Conservation (phyloP, 2,888 invertebrate genomes). For the Phyto melanocephala region DNA sequence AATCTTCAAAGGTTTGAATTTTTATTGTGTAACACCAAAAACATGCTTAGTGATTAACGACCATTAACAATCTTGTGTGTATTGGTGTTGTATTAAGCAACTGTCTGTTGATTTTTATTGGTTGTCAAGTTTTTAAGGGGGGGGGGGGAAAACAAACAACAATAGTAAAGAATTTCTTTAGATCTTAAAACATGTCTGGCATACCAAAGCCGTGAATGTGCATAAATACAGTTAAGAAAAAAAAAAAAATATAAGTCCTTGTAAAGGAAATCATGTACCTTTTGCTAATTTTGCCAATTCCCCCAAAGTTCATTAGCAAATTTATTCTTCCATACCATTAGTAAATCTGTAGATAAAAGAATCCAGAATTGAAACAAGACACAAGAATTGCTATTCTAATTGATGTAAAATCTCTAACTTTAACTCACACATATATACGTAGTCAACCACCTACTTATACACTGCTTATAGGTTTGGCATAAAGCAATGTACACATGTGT, state of each 20-base stretch:
- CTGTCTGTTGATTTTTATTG: too few species aligned
- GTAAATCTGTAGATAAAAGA: conserved; percentile 5
- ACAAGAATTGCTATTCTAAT: conserved; percentile 1
- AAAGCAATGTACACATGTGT: not conserved
- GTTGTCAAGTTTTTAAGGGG: too few species aligned
- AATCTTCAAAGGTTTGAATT: not conserved
- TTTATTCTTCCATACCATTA: conserved; percentile 24
- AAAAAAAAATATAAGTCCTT: not conserved
- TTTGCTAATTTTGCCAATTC: conserved; percentile 31
- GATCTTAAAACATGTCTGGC: not conserved
- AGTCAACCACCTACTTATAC: not conserved
- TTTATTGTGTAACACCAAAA: not conserved
- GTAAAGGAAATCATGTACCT: not conserved
- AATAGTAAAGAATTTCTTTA: not conserved
- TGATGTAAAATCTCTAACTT: not conserved
- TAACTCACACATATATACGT: not conserved
- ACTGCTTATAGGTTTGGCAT: not conserved
- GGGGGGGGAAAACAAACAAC: too few species aligned
- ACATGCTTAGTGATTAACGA: not conserved
- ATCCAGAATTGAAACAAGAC: not conserved
- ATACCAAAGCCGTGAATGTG: not conserved
- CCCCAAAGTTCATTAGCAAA: conserved; percentile 55
- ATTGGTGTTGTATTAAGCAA: too few species aligned
- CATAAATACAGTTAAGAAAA: not conserved
- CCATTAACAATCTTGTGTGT: not conserved